Conservation (phyloP, 2,113 vertebrate genomes). For the Dryoscopus gambensis region DNA sequence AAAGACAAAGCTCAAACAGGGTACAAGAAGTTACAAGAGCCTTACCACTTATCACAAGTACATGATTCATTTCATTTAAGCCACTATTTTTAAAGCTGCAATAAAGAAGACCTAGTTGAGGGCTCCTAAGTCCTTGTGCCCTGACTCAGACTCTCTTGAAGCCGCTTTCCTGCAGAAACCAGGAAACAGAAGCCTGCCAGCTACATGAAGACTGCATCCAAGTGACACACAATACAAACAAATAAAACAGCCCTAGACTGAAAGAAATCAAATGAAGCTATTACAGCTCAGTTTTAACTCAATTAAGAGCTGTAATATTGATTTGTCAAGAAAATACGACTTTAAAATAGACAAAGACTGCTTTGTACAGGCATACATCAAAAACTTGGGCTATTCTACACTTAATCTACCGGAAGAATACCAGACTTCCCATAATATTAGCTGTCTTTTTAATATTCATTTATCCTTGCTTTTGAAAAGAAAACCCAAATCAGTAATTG, state of each 20-base stretch:
- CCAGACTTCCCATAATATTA: background rate
- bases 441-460: conserved; percentile 5
- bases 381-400: background rate
- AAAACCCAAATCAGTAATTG: background rate
- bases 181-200: background rate
- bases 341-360: background rate
- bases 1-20: conserved; percentile 3
- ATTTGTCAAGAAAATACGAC: background rate
- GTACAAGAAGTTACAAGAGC: background rate
- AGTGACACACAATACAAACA: background rate
- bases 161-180: background rate
- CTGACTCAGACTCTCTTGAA: background rate
- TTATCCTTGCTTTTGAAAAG: background rate
- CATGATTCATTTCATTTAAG: background rate
- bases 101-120: background rate
- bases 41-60: background rate
- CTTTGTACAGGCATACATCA: background rate
- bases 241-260: background rate
- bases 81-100: background rate
- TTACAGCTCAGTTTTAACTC: background rate
- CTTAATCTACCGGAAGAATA: background rate
- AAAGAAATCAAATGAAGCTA: conserved; percentile 5
- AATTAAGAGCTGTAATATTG: background rate
- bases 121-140: background rate
- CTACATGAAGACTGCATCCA: background rate